Evolutionary conservation across 2,113 vertebrate genomes (phyloP).

Genomic region (Dipodomys stephensi): DNA sequence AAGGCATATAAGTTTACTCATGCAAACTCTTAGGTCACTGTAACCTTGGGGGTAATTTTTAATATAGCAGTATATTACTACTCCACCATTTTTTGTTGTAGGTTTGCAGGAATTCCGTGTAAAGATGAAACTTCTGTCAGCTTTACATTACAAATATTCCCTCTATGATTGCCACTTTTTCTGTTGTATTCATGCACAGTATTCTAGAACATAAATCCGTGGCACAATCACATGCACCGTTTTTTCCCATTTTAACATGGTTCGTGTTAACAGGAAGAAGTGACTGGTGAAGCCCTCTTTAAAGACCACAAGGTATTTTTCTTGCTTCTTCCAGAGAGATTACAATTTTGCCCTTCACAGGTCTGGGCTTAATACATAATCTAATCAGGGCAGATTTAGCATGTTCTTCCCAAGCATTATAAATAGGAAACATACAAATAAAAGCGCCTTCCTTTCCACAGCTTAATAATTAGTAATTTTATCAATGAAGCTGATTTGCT

Average conservation of each 20-base stretch:
- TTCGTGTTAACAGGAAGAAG: not conserved
- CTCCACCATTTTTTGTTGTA: not conserved
- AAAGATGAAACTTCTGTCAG: not conserved
- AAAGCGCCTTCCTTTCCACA: not conserved
- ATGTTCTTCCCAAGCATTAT: not conserved
- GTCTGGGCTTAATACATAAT: not conserved
- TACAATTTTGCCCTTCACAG: not conserved
- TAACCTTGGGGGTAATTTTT: not conserved
- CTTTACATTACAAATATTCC: not conserved
- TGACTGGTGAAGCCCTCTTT: not conserved
- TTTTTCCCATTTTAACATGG: too few species aligned
- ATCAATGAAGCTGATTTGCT: not conserved
- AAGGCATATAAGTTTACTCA: not conserved
- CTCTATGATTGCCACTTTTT: not conserved
- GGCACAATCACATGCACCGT: not conserved
- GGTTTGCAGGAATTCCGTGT: not conserved
- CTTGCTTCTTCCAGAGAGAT: not conserved
- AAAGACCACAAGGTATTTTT: not conserved
- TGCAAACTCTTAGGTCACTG: not conserved
- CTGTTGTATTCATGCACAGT: not conserved
- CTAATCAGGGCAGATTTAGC: not conserved
- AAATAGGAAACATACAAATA: not conserved
- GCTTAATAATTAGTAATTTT: conserved; percentile 1
- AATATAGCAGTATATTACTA: not conserved
- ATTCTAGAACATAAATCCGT: not conserved